Conservation (phyloP, 2,888 invertebrate genomes). For the Diarsia dahlii region DNA sequence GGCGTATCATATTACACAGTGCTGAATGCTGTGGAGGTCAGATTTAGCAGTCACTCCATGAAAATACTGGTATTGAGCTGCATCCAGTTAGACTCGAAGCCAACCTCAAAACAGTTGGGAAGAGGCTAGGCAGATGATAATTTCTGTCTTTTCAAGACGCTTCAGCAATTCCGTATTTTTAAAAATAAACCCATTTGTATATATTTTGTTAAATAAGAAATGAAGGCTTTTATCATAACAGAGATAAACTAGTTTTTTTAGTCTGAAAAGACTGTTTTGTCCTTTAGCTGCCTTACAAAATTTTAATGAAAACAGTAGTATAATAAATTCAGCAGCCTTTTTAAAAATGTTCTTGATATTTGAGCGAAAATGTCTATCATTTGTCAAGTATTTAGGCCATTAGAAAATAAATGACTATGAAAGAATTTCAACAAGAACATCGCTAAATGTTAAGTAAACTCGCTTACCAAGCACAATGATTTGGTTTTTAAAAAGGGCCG, state of each 20-base stretch:
- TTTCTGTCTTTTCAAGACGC: background rate
- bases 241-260: slow-evolving; percentile 1
- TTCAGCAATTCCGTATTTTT: too few species aligned
- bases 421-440: slow-evolving; percentile 3
- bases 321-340: background rate
- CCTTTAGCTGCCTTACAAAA: background rate
- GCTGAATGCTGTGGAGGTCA: too few species aligned
- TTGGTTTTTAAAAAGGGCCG: background rate
- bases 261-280: background rate
- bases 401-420: slow-evolving; percentile 1
- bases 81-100: too few species aligned
- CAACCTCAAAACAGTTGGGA: too few species aligned
- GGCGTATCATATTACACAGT: too few species aligned
- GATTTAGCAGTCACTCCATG: too few species aligned
- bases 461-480: background rate
- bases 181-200: background rate
- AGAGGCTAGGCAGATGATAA: too few species aligned
- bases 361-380: background rate
- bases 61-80: too few species aligned
- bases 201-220: background rate
- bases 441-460: background rate
- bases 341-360: background rate
- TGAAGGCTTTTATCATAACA: background rate
- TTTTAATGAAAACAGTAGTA: slow-evolving; percentile 21
- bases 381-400: slow-evolving; percentile 22